Percentiles rank a stretch among this genome's conserved stretches.
phyloP scores from a whole-genome alignment of 2,888 invertebrate species.

The Lasioglossum figueresi region DNA sequence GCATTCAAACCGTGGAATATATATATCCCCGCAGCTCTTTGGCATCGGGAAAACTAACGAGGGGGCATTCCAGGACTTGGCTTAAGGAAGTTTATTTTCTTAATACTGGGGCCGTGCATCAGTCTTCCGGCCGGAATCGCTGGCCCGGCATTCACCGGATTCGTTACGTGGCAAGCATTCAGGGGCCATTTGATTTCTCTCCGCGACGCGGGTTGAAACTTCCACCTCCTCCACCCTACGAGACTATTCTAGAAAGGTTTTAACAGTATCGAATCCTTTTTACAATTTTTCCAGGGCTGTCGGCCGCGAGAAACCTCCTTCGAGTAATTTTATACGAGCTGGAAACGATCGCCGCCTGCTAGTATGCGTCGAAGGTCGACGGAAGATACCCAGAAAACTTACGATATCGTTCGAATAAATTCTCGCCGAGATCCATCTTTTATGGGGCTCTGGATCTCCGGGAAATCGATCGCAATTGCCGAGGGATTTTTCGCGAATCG shows the following conservation, averaged over 20 bases:
- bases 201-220: slow-evolving; percentile 20
- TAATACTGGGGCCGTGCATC: slow-evolving; percentile 63
- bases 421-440: slow-evolving; percentile 1
- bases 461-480: slow-evolving; percentile 5
- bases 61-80: slow-evolving; percentile 58
- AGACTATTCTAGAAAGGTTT: slow-evolving; percentile 10
- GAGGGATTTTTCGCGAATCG: slow-evolving; percentile 5
- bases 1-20: slow-evolving; percentile 62
- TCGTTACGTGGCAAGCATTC: slow-evolving; percentile 57
- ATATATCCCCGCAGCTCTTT: slow-evolving; percentile 55
- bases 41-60: slow-evolving; percentile 67
- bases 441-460: slow-evolving; percentile 8
- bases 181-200: slow-evolving; percentile 55
- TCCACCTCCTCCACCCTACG: neutral
- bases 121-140: slow-evolving; percentile 55
- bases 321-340: slow-evolving; percentile 25
- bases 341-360: neutral
- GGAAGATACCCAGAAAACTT: slow-evolving; percentile 3
- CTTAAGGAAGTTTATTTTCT: slow-evolving; percentile 70
- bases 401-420: slow-evolving; percentile 16
- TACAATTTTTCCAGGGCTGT: slow-evolving; percentile 18
- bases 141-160: slow-evolving; percentile 54
- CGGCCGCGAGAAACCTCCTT: slow-evolving; percentile 4
- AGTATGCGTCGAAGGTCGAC: neutral
- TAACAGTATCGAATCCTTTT: slow-evolving; percentile 39